Evolutionary conservation across 35 echinoderm and acorn worm genomes (phyloP).

Genomic region (Apostichopus parvimensis): DNA sequence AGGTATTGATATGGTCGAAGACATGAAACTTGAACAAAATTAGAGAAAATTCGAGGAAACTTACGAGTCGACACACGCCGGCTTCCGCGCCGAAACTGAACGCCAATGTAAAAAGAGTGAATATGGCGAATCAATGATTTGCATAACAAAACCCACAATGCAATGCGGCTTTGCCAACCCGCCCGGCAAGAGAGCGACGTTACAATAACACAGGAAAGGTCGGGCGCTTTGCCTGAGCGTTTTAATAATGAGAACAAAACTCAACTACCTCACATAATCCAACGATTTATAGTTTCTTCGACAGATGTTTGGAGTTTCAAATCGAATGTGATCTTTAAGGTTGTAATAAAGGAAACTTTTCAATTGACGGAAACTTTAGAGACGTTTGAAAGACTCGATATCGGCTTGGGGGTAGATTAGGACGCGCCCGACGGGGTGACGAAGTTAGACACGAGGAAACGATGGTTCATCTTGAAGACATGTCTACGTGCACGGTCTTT

Average conservation of each 20-base stretch:
- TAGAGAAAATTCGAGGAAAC: constrained; percentile 39
- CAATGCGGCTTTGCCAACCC: constrained; percentile 49
- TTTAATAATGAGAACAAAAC: constrained; percentile 30
- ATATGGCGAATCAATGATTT: constrained; percentile 65
- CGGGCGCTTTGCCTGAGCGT: constrained; percentile 6
- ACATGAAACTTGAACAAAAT: background rate
- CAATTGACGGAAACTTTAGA: constrained; percentile 39
- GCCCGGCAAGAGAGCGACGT: constrained; percentile 33
- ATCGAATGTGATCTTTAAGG: constrained; percentile 33
- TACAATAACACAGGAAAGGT: constrained; percentile 47
- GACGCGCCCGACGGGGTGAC: constrained; percentile 29
- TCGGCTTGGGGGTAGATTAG: background rate
- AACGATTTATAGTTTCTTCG: constrained; percentile 46
- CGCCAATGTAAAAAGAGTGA: constrained; percentile 56
- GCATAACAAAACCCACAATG: constrained; percentile 67
- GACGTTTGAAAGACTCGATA: background rate
- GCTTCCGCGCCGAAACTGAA: constrained; percentile 64
- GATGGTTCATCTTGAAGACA: background rate
- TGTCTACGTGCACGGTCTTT: background rate
- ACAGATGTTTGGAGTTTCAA: constrained; percentile 56
- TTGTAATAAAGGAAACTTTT: constrained; percentile 29
- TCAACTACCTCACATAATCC: constrained; percentile 40
- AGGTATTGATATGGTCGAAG: background rate
- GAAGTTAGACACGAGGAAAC: background rate
- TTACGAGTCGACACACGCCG: constrained; percentile 67